Base-by-base conservation (phyloP, 2,888 invertebrate species). In the Thera obeliscata region DNA sequence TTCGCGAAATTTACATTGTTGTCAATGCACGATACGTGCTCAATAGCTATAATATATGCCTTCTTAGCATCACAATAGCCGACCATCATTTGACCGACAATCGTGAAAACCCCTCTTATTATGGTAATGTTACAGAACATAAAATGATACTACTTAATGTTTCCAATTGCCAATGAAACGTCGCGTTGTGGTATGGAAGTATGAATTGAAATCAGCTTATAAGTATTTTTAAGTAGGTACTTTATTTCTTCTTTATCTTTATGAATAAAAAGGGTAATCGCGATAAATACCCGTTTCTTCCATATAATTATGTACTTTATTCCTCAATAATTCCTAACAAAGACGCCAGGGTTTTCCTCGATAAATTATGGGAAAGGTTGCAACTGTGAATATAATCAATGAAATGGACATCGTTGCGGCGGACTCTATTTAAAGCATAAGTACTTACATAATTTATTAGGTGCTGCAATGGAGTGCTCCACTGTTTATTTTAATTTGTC, bases 31-130 rank as follows among this genome's bases (percentile, higher is more conserved):
- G 63, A 74, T 78, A 78, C 78, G 69, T 78, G 78, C 78, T 81
- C 82, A 83, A 82, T 84, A 80, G 77, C 78, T 80, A 79, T 87
- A 85, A 87, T 84, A 81, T 87, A 87, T 86, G 75, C 77, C 81
- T 81, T 80, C 79, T 89, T 89, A 83, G 70, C 88, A 88, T 90
- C 71, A 90, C 87, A 90, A 91, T 86, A 75, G 76, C 69, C 75
- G 81, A 78, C 81, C 76, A 81, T 79, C 81, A 79, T 83, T 82
- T 81, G 83, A 76, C 81, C 79, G 82, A 81, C 82, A 83, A 66
- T 73, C 64, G 71, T 71, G 69, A 81, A 85, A 84, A 81, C 73
- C 69, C 76, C 74, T 79, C 74, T 86, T 86, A 85, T 89, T 84
- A 87, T 86, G 84, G 79, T 84, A 87, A 89, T 85, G 71, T 22